These are phyloP conservation scores for Chalcosyrphus nemorum DNA, from an alignment of 2,888 invertebrate genomes.

Conservation along the genomic window DNA sequence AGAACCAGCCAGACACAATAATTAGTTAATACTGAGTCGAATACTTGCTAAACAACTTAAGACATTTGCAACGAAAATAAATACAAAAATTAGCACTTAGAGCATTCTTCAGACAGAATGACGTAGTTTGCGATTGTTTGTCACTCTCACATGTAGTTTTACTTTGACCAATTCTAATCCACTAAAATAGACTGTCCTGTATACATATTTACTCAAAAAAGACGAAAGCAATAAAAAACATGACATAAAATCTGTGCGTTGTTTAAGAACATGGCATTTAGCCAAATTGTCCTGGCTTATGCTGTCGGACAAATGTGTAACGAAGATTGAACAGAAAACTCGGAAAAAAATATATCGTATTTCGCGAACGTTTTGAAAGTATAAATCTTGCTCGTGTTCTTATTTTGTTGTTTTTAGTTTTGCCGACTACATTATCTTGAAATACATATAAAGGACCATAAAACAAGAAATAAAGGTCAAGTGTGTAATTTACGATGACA, in stretches of 20 bases:
- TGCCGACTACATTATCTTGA: too few species aligned
- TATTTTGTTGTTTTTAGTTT: too few species aligned
- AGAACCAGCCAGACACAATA: neutral
- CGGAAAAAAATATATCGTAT: neutral
- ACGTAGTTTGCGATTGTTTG: conserved; percentile 24
- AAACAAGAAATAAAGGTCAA: too few species aligned
- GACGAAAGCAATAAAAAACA: conserved; percentile 18
- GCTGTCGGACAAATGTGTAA: neutral
- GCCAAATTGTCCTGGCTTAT: conserved; percentile 10
- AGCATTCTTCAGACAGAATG: conserved; percentile 4
- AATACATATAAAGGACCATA: too few species aligned
- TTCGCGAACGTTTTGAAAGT: neutral
- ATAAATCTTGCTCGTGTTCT: neutral
- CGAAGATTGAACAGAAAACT: conserved; percentile 13
- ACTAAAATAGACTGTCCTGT: conserved; percentile 21
- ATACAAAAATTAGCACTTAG: conserved; percentile 5
- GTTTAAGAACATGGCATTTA: conserved; percentile 1
- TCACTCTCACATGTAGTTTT: neutral
- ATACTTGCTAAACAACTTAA: neutral
- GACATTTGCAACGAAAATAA: neutral
- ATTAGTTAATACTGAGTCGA: neutral
- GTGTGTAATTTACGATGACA: too few species aligned
- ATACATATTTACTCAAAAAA: conserved; percentile 20
- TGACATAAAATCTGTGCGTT: neutral
- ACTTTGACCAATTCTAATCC: neutral